phyloP scores from a whole-genome alignment of 2,888 invertebrate species.

The Strigamia maritima region DNA sequence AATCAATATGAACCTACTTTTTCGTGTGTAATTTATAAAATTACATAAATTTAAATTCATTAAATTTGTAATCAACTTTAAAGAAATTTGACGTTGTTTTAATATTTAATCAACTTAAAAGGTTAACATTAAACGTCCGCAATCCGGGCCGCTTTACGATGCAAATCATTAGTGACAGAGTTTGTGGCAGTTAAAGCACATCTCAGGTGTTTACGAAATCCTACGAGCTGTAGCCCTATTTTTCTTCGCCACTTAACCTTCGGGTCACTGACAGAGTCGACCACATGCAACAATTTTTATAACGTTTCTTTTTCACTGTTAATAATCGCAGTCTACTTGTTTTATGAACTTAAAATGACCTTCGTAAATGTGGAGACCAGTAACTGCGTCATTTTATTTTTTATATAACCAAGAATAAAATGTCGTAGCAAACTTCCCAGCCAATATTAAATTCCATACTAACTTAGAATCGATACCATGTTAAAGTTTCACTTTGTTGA shows the following conservation, averaged over 20 bases:
- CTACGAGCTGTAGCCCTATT: background rate
- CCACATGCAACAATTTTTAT: slow-evolving; percentile 12
- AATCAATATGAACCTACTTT: background rate
- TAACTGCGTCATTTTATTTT: slow-evolving; percentile 19
- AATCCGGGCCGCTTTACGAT: background rate
- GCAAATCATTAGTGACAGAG: slow-evolving; percentile 24
- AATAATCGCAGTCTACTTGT: slow-evolving; percentile 7
- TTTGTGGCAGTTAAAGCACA: background rate
- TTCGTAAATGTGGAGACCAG: slow-evolving; percentile 7
- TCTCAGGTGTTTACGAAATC: slow-evolving; percentile 19
- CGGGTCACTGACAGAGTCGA: slow-evolving; percentile 7
- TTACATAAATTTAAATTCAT: background rate
- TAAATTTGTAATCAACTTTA: background rate
- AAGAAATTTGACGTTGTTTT: background rate
- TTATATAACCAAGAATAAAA: slow-evolving; percentile 9
- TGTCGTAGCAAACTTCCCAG: slow-evolving; percentile 25
- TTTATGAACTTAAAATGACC: slow-evolving; percentile 34
- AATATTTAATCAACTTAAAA: slow-evolving; percentile 9
- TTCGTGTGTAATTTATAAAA: background rate
- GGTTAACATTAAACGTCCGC: slow-evolving; percentile 3
- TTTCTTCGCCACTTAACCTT: slow-evolving; percentile 26
- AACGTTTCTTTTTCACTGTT: background rate
- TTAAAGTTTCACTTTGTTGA: background rate
- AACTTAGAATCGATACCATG: background rate
- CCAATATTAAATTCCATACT: slow-evolving; percentile 12